phyloP scores from a whole-genome alignment of 2,888 invertebrate species.

The Philonicus albiceps region DNA sequence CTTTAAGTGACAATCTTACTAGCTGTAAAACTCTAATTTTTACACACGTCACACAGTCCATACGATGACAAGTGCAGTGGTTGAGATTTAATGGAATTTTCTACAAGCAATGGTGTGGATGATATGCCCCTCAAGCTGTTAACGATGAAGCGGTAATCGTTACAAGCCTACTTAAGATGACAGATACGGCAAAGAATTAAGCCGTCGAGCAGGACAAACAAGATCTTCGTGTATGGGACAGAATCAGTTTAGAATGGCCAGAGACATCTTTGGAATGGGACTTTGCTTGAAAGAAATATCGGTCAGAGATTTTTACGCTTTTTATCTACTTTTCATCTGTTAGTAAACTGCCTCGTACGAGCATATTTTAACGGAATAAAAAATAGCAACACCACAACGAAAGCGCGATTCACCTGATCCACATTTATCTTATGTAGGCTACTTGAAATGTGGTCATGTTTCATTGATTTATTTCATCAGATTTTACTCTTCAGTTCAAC shows the following conservation, averaged over 20 bases:
- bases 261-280: neutral
- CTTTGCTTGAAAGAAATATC: neutral
- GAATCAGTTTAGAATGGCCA: neutral
- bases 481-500: neutral
- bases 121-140: neutral
- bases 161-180: neutral
- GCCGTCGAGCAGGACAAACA: neutral
- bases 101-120: neutral
- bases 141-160: neutral
- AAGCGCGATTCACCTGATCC: slow-evolving; percentile 9
- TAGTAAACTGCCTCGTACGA: neutral
- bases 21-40: neutral
- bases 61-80: neutral
- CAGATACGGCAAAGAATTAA: neutral
- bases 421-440: slow-evolving; percentile 23
- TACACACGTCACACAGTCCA: neutral
- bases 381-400: neutral
- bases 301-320: neutral
- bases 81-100: neutral
- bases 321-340: neutral
- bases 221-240: neutral
- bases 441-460: slow-evolving; percentile 30
- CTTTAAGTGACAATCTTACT: neutral
- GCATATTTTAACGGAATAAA: neutral
- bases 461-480: slow-evolving; percentile 23